Evolutionary conservation across 2,113 vertebrate species (phyloP).

Genomic region (Odocoileus virginianus): DNA sequence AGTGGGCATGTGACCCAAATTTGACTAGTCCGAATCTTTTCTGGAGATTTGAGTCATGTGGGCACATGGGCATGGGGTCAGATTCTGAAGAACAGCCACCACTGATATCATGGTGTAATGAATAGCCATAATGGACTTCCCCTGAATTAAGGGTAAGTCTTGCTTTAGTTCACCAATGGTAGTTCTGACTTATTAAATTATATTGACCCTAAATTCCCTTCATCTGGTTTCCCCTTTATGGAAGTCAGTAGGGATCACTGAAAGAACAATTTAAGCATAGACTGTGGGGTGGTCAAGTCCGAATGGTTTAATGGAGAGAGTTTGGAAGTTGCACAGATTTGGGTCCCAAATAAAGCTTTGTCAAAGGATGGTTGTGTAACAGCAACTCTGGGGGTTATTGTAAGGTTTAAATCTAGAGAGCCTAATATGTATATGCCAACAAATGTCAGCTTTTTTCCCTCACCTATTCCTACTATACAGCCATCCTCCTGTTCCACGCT

Average conservation of each 20-base stretch:
- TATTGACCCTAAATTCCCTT: background rate
- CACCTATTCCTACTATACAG: background rate
- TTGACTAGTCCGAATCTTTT: background rate
- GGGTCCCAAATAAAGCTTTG: background rate
- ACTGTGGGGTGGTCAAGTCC: background rate
- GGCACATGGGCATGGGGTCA: background rate
- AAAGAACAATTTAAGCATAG: background rate
- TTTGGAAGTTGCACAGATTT: background rate
- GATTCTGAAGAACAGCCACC: background rate
- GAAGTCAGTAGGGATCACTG: background rate
- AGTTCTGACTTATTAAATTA: background rate
- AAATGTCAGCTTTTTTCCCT: background rate
- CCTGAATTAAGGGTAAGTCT: background rate
- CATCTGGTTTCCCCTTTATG: background rate
- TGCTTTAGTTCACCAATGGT: background rate
- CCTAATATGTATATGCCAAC: background rate
- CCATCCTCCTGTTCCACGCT: background rate
- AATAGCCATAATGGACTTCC: background rate
- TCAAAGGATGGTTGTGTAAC: background rate
- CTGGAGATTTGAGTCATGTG: background rate
- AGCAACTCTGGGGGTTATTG: background rate
- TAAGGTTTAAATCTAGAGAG: background rate
- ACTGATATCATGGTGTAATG: rapidly evolving
- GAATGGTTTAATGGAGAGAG: background rate
- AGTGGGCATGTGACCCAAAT: background rate